A percentile compares a stretch with the other conserved stretches of the same genome.
Evolutionary conservation across 2,113 vertebrate genomes (phyloP).

Genomic region (Riparia riparia): DNA sequence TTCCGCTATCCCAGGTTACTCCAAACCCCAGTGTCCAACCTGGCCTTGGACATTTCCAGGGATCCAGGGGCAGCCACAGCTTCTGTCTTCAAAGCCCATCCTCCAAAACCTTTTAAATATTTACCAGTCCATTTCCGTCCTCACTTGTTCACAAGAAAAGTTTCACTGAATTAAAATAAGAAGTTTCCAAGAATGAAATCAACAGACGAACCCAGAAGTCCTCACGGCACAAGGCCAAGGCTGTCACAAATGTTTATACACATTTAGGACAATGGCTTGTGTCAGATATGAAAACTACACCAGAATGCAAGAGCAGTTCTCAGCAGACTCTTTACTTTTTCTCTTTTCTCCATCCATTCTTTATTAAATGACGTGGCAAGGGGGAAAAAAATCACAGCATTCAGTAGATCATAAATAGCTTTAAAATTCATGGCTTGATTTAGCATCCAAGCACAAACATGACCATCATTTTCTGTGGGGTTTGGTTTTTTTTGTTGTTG

Average conservation of each 20-base stretch:
- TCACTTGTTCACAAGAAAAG: not conserved
- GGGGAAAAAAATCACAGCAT: not conserved
- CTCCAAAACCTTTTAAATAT: not conserved
- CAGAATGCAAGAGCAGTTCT: not conserved
- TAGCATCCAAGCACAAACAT: not conserved
- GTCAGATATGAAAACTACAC: not conserved
- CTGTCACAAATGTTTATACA: not conserved
- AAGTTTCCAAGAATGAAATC: not conserved
- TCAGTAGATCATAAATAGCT: not conserved
- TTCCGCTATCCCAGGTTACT: accelerated
- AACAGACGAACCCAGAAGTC: not conserved
- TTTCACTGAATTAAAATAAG: not conserved
- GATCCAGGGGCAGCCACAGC: not conserved
- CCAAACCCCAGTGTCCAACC: accelerated
- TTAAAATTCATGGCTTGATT: not conserved
- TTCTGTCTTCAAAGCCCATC: not conserved
- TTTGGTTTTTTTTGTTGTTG: accelerated
- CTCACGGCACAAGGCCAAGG: not conserved
- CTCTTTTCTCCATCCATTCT: not conserved
- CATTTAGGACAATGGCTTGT: not conserved
- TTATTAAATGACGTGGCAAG: accelerated
- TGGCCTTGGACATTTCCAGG: not conserved
- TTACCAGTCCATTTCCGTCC: not conserved
- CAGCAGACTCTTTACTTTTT: not conserved
- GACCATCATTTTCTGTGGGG: not conserved